Percentiles rank a stretch among this genome's conserved stretches.
Conservation (phyloP, 2,797 vertebrate species). For the Neoniphon sammara region DNA sequence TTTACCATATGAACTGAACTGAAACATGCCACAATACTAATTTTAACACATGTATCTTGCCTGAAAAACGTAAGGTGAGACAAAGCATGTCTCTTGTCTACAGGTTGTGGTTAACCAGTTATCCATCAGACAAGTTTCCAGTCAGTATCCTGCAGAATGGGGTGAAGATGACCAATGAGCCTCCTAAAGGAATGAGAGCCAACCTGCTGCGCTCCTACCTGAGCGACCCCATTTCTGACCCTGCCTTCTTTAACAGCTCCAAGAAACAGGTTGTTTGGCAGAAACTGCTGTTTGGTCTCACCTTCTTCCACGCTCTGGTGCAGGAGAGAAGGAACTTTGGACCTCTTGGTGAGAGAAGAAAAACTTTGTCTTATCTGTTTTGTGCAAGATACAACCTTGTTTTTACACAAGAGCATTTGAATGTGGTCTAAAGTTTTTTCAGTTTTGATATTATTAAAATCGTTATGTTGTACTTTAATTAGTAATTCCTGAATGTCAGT, state of each 20-base stretch:
- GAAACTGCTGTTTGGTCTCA: conserved; percentile 92
- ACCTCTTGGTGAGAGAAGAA: conserved; percentile 85
- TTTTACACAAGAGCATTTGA: neutral
- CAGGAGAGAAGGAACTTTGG: conserved; percentile 95
- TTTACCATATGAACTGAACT: neutral
- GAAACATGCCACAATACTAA: neutral
- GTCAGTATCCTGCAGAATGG: conserved; percentile 95
- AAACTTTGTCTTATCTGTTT: no score
- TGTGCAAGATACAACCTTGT: neutral
- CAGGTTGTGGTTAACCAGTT: conserved; percentile 95
- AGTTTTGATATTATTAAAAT: neutral
- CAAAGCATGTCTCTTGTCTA: conserved; percentile 1
- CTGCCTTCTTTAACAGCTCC: conserved; percentile 87
- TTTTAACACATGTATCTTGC: neutral
- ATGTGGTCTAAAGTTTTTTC: neutral
- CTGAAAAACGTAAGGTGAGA: neutral
- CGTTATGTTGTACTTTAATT: neutral
- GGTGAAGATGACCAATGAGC: conserved; percentile 97
- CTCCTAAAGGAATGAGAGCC: conserved; percentile 92
- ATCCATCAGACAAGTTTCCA: conserved; percentile 94
- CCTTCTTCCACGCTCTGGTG: conserved; percentile 94
- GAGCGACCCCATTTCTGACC: conserved; percentile 91
- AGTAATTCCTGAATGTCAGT: neutral
- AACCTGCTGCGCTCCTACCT: conserved; percentile 92
- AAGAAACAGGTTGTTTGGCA: conserved; percentile 88